Conservation (phyloP, 2,797 vertebrate genomes). For the Acipenser ruthenus region DNA sequence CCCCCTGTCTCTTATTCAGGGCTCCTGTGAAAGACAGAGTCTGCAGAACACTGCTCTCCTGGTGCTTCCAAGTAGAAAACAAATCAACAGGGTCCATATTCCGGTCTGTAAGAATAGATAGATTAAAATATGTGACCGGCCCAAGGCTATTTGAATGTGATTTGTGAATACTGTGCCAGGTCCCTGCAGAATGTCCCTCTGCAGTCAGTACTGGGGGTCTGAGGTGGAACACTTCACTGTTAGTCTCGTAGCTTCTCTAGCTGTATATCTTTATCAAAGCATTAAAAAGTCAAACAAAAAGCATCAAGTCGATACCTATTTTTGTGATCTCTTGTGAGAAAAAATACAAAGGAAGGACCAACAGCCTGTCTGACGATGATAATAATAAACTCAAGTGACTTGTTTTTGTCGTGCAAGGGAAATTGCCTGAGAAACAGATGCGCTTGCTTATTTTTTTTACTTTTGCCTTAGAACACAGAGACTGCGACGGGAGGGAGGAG, state of each 20-base stretch:
- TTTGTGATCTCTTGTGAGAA: slow-evolving; percentile 23
- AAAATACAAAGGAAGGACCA: slow-evolving; percentile 11
- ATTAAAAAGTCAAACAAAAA: slow-evolving; percentile 26
- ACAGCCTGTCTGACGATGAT: not conserved
- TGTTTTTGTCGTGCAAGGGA: not conserved
- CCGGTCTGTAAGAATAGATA: too few species aligned
- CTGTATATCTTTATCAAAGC: slow-evolving; percentile 21
- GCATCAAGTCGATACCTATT: slow-evolving; percentile 17
- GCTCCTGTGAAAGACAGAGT: too few species aligned
- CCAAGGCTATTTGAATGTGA: too few species aligned
- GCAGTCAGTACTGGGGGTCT: too few species aligned
- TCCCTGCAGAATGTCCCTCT: too few species aligned
- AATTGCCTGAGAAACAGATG: not conserved
- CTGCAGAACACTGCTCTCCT: too few species aligned
- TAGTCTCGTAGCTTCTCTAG: slow-evolving; percentile 20
- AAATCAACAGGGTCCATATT: too few species aligned
- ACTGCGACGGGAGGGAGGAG: not conserved
- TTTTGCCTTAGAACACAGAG: slow-evolving; percentile 2
- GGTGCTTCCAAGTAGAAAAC: too few species aligned
- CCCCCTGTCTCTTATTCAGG: too few species aligned
- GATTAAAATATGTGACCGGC: too few species aligned
- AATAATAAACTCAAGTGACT: too few species aligned
- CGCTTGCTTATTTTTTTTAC: slow-evolving; percentile 10
- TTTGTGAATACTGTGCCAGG: too few species aligned
- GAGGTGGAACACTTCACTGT: not conserved